Conservation (phyloP, 64 coral and sea anemone genomes). For the Montipora foliosa region DNA sequence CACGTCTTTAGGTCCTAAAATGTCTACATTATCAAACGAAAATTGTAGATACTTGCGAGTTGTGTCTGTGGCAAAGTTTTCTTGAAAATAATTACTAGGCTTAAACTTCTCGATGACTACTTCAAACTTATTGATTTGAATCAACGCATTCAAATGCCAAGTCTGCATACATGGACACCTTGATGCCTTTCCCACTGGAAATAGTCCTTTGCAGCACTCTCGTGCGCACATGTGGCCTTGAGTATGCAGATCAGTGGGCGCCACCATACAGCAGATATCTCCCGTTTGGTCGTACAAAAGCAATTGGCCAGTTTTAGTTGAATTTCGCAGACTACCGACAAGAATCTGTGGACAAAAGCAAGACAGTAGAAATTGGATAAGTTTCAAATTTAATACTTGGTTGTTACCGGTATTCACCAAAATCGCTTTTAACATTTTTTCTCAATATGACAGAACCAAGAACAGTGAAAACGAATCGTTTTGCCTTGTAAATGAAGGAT, state of each 20-base stretch:
- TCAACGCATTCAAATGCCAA: not conserved
- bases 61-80: not conserved
- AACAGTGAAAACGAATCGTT: no score
- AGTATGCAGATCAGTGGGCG: not conserved
- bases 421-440: no score
- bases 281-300: conserved; percentile 28
- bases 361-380: not conserved
- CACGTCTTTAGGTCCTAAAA: conserved; percentile 26
- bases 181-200: not conserved
- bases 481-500: no score
- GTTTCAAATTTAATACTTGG: no score
- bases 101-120: conserved; percentile 73
- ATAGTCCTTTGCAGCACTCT: not conserved
- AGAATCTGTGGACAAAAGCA: conserved; percentile 9
- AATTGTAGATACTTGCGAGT: conserved; percentile 65
- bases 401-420: no score
- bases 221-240: not conserved
- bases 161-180: not conserved
- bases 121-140: conserved; percentile 73
- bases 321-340: not conserved
- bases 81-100: not conserved
- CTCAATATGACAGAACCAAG: no score
- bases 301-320: conserved; percentile 6
- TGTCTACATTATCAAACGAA: conserved; percentile 49
- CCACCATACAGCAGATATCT: conserved; percentile 22